These are phyloP conservation scores for Spermophilus dauricus DNA, from an alignment of 2,113 vertebrate species.

Conservation along the genomic window DNA sequence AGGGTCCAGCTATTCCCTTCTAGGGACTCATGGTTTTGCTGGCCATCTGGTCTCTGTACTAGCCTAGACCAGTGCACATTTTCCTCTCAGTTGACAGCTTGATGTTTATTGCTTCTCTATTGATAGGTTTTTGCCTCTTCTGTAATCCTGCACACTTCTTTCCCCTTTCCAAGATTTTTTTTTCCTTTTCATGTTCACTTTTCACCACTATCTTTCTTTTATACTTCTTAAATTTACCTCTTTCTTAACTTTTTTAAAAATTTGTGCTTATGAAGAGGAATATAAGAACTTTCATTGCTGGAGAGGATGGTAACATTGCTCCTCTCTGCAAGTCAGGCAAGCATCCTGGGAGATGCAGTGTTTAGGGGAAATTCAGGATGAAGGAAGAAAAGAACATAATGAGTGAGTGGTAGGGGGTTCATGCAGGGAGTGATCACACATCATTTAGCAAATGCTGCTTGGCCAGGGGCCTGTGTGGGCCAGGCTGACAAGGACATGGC, in stretches of 20 bases:
- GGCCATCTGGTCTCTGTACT: not conserved
- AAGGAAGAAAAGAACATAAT: not conserved
- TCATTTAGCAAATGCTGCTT: not conserved
- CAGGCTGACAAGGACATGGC: not conserved
- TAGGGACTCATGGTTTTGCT: too few species aligned
- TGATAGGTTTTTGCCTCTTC: not conserved
- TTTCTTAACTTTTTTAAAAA: not conserved
- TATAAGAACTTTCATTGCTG: not conserved
- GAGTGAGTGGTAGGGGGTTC: not conserved
- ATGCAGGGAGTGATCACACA: accelerated
- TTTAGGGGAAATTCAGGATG: not conserved
- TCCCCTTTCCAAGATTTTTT: not conserved
- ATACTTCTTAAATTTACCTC: not conserved
- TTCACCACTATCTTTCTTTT: not conserved
- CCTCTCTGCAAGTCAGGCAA: not conserved
- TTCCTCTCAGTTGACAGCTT: not conserved
- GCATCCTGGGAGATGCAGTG: not conserved
- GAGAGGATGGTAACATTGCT: not conserved
- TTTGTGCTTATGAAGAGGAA: not conserved
- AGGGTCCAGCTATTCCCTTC: too few species aligned
- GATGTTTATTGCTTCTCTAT: not conserved
- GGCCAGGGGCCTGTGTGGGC: not conserved
- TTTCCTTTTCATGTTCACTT: not conserved
- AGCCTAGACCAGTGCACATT: not conserved
- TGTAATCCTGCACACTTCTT: not conserved